Base-by-base conservation (phyloP, 2,113 vertebrate genomes). In the Heliornis fulica region DNA sequence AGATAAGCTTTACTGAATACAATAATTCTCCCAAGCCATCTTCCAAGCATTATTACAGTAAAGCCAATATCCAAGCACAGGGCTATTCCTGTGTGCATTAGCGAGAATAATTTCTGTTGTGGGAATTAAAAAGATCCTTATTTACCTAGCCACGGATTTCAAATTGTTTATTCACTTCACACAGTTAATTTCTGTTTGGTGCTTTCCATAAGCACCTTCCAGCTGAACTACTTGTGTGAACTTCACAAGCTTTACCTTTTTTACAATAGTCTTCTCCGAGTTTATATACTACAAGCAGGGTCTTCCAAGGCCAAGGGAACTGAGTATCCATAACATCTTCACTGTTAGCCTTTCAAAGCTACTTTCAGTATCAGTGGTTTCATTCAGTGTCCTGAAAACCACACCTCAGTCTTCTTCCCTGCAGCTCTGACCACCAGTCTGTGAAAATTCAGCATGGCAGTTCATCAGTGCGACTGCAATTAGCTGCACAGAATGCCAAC, bases 61-160 rank as follows among this genome's bases (percentile, higher is more conserved):
- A 7, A 60, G 28, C 43, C 0, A 0, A 78, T 34, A 46, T 3
- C 28, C 28, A 80, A 87, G 46, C 36, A 41, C 21, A 31, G 3
- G 7, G 29, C 29, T 78, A 46, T 15, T 78, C 32, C 83, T 32
- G 13, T 6, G 18, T 15, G 26, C 36, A 29, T 36, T 9, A 50
- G 20, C 41, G 53, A 69, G 59, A 84, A 64, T 5, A 43, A 74
- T 41, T 66, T 51, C 46, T 80, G 3, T 7, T 34, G 4, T 25
- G 36, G 38, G 19, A 70, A 83, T 54, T 65, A 2, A 25, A 60
- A 72, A 72, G 56, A 40, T 26, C 17, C 78, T 56, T 48, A 48
- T 53, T 54, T 45, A 71, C 51, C 51, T 48, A 75, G 75, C 22
- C 12, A 45, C 34, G 53, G 31, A 12, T n/a, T 77, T 51, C 2